Conservation (phyloP, 2,888 invertebrate genomes). For the Griposia aprilina region DNA sequence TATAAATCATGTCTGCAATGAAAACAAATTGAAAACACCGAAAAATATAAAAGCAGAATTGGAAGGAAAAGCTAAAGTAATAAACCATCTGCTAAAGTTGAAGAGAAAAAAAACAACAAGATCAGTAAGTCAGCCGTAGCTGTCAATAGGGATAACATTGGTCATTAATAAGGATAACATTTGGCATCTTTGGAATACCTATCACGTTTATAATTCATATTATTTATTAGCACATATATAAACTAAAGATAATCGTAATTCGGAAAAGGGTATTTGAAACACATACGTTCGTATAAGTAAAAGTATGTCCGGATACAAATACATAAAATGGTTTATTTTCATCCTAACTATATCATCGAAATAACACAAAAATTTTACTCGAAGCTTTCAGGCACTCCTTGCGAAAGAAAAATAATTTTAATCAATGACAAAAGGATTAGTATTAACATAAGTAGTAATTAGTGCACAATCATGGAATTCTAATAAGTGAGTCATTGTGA, state of each 20-base stretch:
- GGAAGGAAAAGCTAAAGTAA: not conserved
- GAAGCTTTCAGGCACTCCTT: not conserved
- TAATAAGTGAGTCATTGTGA: conserved; percentile 19
- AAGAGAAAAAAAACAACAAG: not conserved
- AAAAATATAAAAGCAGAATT: not conserved
- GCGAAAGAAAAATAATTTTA: not conserved
- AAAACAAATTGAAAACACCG: not conserved
- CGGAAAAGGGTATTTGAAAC: conserved; percentile 1
- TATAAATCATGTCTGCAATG: not conserved
- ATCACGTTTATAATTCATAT: not conserved
- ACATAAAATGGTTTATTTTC: not conserved
- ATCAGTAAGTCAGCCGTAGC: not conserved
- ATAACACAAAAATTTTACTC: conserved; percentile 12
- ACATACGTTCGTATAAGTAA: conserved; percentile 12
- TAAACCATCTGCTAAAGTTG: not conserved
- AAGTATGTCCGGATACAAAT: conserved; percentile 21
- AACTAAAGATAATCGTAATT: conserved; percentile 12
- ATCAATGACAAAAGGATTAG: conserved; percentile 23
- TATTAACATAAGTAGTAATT: conserved; percentile 21
- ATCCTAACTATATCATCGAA: not conserved
- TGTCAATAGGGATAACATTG: not conserved
- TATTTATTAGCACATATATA: not conserved
- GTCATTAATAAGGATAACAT: no score
- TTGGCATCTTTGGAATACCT: not conserved
- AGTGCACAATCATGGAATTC: conserved; percentile 11